Evolutionary conservation across 2,888 invertebrate genomes (phyloP).

Genomic region (Branchipolynoe longqiensis): DNA sequence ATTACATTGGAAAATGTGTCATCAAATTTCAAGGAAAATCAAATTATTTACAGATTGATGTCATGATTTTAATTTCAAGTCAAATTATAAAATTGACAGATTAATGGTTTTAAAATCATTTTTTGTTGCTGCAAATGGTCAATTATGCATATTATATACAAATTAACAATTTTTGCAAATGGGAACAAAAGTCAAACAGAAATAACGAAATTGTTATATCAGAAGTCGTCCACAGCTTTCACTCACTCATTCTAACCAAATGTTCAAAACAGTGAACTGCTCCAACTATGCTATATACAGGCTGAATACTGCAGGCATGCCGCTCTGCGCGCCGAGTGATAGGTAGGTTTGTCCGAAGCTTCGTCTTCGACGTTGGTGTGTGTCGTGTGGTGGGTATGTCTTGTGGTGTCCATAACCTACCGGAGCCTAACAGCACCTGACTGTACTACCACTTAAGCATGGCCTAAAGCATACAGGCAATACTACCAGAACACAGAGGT

Average conservation of each 20-base stretch:
- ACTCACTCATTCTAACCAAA: constrained; percentile 14
- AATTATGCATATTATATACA: no score
- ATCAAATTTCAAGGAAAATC: not conserved
- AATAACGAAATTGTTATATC: no score
- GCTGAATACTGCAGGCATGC: no score
- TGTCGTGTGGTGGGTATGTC: constrained; percentile 21
- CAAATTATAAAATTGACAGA: no score
- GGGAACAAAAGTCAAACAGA: no score
- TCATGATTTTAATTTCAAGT: no score
- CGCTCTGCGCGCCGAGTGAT: not conserved
- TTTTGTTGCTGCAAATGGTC: no score
- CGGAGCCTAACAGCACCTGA: constrained; percentile 10
- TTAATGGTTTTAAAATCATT: no score
- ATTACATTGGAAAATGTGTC: not conserved
- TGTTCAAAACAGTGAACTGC: not conserved
- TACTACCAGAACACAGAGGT: constrained; percentile 8
- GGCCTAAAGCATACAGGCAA: no score
- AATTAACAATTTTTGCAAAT: no score
- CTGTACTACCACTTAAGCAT: not conserved
- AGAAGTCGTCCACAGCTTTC: not conserved
- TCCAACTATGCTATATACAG: not conserved
- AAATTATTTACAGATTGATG: no score
- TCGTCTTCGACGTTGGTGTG: not conserved
- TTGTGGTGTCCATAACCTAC: constrained; percentile 44
- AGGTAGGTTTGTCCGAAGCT: not conserved